Evolutionary conservation across 1,140 invertebrate species (phyloP).

Genomic region (Proales similis): DNA sequence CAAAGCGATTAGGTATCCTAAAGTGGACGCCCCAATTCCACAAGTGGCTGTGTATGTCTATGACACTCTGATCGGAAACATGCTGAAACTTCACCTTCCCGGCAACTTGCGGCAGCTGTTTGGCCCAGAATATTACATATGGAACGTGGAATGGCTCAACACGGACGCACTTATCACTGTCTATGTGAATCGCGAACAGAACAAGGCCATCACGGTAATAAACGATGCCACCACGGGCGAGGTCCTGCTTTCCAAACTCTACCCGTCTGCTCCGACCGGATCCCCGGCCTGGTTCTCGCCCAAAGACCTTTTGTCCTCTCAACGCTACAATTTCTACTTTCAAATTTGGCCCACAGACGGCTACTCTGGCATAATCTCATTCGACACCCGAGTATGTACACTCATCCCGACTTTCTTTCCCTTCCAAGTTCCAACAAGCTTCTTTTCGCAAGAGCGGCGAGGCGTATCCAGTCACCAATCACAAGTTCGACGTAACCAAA

Average conservation of each 20-base stretch:
- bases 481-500: slow-evolving; percentile 22
- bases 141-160: slow-evolving; percentile 25
- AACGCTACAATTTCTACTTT: slow-evolving; percentile 31
- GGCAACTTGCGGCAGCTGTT: background rate
- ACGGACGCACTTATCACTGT: slow-evolving; percentile 13
- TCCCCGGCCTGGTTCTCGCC: slow-evolving; percentile 19
- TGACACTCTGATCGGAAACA: background rate
- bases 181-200: slow-evolving; percentile 29
- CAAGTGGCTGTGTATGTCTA: slow-evolving; percentile 4
- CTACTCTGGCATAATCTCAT: slow-evolving; percentile 15
- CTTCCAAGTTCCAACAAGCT: background rate
- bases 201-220: slow-evolving; percentile 14
- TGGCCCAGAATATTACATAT: slow-evolving; percentile 1
- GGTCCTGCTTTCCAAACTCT: background rate
- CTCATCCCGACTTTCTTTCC: background rate
- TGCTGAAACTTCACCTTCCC: background rate
- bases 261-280: slow-evolving; percentile 12
- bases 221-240: background rate
- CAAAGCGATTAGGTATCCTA: slow-evolving; percentile 26
- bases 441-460: slow-evolving; percentile 8
- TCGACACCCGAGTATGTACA: slow-evolving; percentile 33
- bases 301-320: slow-evolving; percentile 11
- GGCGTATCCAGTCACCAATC: slow-evolving; percentile 16
- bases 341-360: slow-evolving; percentile 37
- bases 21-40: slow-evolving; percentile 21